Conservation (phyloP, 2,797 vertebrate species). For the Acanthornis magna region DNA sequence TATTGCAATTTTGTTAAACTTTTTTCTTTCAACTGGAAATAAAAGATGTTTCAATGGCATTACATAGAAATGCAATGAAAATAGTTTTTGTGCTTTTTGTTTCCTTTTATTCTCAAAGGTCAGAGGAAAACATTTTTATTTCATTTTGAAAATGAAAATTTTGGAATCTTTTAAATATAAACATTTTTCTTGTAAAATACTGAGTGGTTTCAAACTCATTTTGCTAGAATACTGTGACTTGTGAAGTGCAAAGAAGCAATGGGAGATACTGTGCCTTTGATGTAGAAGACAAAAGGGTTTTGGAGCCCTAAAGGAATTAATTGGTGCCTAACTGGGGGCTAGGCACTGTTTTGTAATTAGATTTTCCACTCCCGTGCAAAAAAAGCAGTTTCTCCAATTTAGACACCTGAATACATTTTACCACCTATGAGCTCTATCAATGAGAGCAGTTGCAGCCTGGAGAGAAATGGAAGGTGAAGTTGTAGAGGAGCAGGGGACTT, state of each 20-base stretch:
- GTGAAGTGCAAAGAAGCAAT: not conserved
- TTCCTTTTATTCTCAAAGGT: not conserved
- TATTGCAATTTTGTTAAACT: not conserved
- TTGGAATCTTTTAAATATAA: not conserved
- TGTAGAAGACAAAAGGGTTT: not conserved
- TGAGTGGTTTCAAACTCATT: not conserved
- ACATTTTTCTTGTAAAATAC: not conserved
- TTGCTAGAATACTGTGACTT: not conserved
- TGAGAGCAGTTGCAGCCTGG: not conserved
- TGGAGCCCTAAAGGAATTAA: not conserved
- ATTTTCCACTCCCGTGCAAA: not conserved
- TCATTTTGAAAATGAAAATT: not conserved
- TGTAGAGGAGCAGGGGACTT: not conserved
- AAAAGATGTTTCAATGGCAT: not conserved
- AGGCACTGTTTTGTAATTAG: not conserved
- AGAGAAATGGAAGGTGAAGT: not conserved
- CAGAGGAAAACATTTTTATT: not conserved
- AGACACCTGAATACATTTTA: not conserved
- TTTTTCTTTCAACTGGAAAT: not conserved
- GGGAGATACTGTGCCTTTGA: not conserved
- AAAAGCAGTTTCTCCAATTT: not conserved
- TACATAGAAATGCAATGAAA: not conserved
- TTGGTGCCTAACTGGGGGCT: not conserved
- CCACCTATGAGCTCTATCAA: not conserved
- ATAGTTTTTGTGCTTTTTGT: not conserved